Percentiles rank a stretch among this genome's conserved stretches.
Conservation (phyloP, 2,113 vertebrate genomes). For the Lanius collurio region DNA sequence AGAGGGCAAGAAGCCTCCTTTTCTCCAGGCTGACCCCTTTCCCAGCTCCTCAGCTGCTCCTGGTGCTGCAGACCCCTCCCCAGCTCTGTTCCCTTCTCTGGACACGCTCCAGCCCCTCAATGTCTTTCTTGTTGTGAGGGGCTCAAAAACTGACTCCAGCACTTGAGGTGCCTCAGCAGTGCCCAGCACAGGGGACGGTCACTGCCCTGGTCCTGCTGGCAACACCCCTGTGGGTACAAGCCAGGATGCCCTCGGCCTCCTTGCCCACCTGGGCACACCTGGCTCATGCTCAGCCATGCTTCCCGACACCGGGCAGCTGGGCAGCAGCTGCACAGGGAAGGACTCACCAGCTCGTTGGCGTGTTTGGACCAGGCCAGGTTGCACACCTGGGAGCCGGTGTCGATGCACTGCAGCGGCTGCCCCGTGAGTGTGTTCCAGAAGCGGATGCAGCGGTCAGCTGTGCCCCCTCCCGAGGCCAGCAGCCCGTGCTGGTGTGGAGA, state of each 20-base stretch:
- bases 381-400: slow-evolving; percentile 97
- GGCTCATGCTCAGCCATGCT: background rate
- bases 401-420: slow-evolving; percentile 95
- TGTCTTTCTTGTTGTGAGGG: background rate
- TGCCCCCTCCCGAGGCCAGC: slow-evolving; percentile 92
- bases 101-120: accelerated
- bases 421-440: slow-evolving; percentile 98
- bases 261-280: background rate
- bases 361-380: slow-evolving; percentile 99
- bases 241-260: background rate
- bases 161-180: background rate
- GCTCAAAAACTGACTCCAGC: background rate
- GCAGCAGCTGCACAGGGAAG: accelerated
- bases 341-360: slow-evolving; percentile 92
- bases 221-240: background rate
- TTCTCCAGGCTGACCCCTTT: background rate
- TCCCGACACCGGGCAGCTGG: background rate
- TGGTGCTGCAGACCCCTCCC: background rate
- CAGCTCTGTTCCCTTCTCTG: background rate
- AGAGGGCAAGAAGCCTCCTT: background rate
- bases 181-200: background rate
- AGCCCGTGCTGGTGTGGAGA: slow-evolving; percentile 97
- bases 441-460: slow-evolving; percentile 96
- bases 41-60: background rate
- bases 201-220: background rate